Conservation (phyloP, 1,140 invertebrate genomes). For the Hycleus phaleratus region DNA sequence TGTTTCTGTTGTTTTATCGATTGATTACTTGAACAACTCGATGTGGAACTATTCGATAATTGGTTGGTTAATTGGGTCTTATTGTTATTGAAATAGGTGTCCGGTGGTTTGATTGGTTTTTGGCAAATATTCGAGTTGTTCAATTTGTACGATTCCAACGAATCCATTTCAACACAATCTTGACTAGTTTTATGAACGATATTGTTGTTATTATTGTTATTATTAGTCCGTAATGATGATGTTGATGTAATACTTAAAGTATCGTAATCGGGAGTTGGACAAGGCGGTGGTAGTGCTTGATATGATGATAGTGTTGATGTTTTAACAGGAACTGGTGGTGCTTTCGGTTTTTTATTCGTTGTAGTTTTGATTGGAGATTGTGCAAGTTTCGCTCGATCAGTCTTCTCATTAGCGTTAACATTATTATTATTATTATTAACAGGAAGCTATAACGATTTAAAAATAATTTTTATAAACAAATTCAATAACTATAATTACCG, state of each 20-base stretch:
- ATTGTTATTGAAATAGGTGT: constrained; percentile 52
- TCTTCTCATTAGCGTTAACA: not conserved
- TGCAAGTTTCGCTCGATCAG: not conserved
- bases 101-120: constrained; percentile 52
- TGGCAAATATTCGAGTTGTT: constrained; percentile 49
- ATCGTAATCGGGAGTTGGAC: constrained; percentile 58
- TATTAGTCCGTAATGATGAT: constrained; percentile 18
- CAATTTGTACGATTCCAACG: constrained; percentile 61
- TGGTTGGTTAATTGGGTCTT: constrained; percentile 26
- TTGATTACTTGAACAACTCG: constrained; percentile 7
- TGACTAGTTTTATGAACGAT: constrained; percentile 11
- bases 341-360: constrained; percentile 32
- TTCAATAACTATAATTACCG: constrained; percentile 41
- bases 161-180: constrained; percentile 47
- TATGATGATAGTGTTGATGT: constrained; percentile 28
- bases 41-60: constrained; percentile 14
- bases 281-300: constrained; percentile 42
- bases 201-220: not conserved
- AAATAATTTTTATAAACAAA: not conserved
- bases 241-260: constrained; percentile 36
- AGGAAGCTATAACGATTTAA: not conserved
- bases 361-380: not conserved
- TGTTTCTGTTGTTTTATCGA: constrained; percentile 12
- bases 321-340: constrained; percentile 41
- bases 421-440: not conserved